Evolutionary conservation across 2,888 invertebrate species (phyloP).

Genomic region (Quadriops clusia): DNA sequence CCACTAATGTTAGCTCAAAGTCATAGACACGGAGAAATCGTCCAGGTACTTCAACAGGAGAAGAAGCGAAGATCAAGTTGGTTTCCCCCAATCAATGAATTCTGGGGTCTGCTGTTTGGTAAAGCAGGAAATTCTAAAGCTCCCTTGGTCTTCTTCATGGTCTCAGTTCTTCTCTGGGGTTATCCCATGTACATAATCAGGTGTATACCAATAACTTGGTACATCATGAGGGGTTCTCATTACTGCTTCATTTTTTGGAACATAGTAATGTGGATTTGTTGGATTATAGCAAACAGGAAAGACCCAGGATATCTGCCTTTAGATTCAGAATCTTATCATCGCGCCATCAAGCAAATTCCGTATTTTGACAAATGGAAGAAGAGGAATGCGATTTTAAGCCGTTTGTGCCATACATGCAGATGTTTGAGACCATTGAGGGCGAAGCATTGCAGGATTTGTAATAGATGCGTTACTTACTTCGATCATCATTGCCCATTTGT

Average conservation of each 20-base stretch:
- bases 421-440: slow-evolving; percentile 78
- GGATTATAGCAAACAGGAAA: slow-evolving; percentile 77
- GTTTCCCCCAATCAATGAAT: slow-evolving; percentile 77
- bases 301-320: slow-evolving; percentile 84
- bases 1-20: slow-evolving; percentile 82
- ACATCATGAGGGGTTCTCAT: slow-evolving; percentile 72
- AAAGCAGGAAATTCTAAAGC: slow-evolving; percentile 86
- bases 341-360: slow-evolving; percentile 84
- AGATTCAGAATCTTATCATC: slow-evolving; percentile 81
- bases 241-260: slow-evolving; percentile 88
- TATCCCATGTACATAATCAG: slow-evolving; percentile 88
- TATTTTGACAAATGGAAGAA: slow-evolving; percentile 90
- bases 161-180: slow-evolving; percentile 79
- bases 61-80: slow-evolving; percentile 72
- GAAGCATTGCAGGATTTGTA: slow-evolving; percentile 87
- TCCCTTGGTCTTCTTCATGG: slow-evolving; percentile 72
- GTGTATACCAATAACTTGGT: slow-evolving; percentile 86
- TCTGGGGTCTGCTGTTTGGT: slow-evolving; percentile 82
- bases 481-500: slow-evolving; percentile 95
- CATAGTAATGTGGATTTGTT: slow-evolving; percentile 84
- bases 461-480: slow-evolving; percentile 66
- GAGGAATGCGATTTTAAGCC: slow-evolving; percentile 64
- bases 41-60: slow-evolving; percentile 68
- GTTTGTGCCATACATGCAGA: slow-evolving; percentile 82
- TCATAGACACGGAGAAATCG: slow-evolving; percentile 75